Evolutionary conservation across 2,797 vertebrate genomes (phyloP), one percentile per base, ranked within the genome.

Genomic region (Pachyuromys duprasi): DNA sequence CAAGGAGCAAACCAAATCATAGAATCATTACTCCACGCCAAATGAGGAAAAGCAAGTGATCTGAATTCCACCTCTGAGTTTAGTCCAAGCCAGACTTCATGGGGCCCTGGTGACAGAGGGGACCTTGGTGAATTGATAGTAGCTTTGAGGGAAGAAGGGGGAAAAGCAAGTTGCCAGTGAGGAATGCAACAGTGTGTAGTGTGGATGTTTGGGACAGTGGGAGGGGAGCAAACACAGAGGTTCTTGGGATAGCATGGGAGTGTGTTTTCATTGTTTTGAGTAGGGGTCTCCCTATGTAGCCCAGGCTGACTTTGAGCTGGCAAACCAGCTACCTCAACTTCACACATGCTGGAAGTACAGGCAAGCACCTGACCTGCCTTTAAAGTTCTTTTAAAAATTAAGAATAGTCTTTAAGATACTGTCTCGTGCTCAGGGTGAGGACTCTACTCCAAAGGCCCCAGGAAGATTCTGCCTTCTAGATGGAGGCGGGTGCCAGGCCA

Each of bases 391-490:
- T 96, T 90, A 90, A 17, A 5, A 92, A 95, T 86, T 62, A 93
- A 92, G 95, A 95, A 95, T 96, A 95, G 95, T 97, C 96, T 89
- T 87, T 62, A 1, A 94, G 94, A 69, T 0, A 11, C 80, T 39
- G 79, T 65, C 36, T 74, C 69, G 86, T 67, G 5, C 42, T 78
- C 22, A 49, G 39, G 60, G 20, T 78, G 42, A 49, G 20, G 39
- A 18, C 60, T 53, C 60, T 28, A 26, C 42, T 42, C 24, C 22
- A 78, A 63, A 78, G 74, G 45, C 33, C 91, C 91, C 67, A 7
- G 2, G 94, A 83, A 95, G 96, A 26, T 65, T n/a, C 31, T 20
- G 60, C 80, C 33, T 57, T 95, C 91, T 94, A 81, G 96, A 86
- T 26, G 63, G 80, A 60, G 91, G 18, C 8, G n/a, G n/a, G 49